Base-by-base conservation (phyloP, 2,888 invertebrate genomes). In the Cataglyphis altisquamis region DNA sequence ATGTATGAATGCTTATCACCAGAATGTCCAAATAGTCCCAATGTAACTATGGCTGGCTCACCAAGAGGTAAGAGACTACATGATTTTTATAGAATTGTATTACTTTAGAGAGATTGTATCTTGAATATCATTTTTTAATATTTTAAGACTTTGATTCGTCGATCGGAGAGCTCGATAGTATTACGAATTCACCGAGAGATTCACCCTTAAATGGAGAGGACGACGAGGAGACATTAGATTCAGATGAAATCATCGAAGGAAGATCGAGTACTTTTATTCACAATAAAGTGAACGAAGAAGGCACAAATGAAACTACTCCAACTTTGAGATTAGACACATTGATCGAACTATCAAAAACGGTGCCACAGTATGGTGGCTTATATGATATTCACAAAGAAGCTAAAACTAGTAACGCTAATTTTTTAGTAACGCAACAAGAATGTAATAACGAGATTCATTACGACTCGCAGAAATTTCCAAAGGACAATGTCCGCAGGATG, bases 391-490 rank as follows among this genome's bases (percentile, higher is more conserved):
- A 95, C 55, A 96, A 96, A 92, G 96, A 96, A 85, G 95, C 96
- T 0, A 96, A 96, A 92, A 96, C 96, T 1, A 95, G 96, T 60
- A 96, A 96, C 89, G 96, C 96, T 0, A 96, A 96, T 92, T 96
- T 96, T 52, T 91, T 95, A 25, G 95, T 94, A 2, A 94, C 93
- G 0, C 93, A 93, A 57, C 92, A 93, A 78, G 94, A 94, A 66
- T 93, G 95, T 72, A 95, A 95, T 85, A 96, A 95, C 74, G 94
- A 95, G 74, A 95, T 96, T 41, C 94, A 95, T 85, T 96, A 95
- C 78, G 96, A 96, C 91, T 96, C 96, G 0, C 96, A 96, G 82
- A 96, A 96, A 90, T 96, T 95, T 93, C 95, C 95, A 0, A 96
- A 95, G 84, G 95, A 95, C 67, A 96, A 96, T 78, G 95, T 94